Conservation (phyloP, 2,797 vertebrate species). For the Dendrocincla fuliginosa region DNA sequence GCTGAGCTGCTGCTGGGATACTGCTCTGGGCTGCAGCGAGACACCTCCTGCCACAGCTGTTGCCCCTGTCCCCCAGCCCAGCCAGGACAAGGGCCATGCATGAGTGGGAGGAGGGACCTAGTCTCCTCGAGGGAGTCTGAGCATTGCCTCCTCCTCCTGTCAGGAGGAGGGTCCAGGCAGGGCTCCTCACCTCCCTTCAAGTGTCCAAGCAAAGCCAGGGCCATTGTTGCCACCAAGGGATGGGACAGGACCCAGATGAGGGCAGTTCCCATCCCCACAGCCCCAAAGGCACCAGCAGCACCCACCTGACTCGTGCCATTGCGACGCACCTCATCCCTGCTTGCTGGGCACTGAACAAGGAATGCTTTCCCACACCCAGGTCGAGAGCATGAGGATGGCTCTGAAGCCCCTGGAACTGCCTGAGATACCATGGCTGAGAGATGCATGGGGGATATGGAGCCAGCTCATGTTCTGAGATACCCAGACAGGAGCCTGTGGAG, state of each 20-base stretch:
- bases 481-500: not conserved
- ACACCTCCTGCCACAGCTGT: not conserved
- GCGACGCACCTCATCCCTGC: fast-evolving
- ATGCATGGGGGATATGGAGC: fast-evolving
- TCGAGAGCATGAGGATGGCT: fast-evolving
- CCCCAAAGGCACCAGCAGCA: not conserved
- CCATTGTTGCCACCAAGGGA: fast-evolving
- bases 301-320: not conserved
- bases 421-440: not conserved
- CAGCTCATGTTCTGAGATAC: fast-evolving
- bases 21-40: fast-evolving
- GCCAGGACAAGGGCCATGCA: not conserved
- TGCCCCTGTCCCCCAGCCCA: not conserved
- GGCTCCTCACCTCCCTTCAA: not conserved
- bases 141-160: not conserved
- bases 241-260: not conserved
- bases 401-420: not conserved
- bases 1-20: not conserved
- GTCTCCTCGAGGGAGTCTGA: not conserved
- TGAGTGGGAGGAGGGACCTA: fast-evolving
- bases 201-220: not conserved
- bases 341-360: fast-evolving
- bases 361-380: fast-evolving
- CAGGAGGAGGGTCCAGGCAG: not conserved
- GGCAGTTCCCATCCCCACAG: not conserved